Conservation (phyloP, 2,113 vertebrate genomes). For the Dicerorhinus sumatrensis region DNA sequence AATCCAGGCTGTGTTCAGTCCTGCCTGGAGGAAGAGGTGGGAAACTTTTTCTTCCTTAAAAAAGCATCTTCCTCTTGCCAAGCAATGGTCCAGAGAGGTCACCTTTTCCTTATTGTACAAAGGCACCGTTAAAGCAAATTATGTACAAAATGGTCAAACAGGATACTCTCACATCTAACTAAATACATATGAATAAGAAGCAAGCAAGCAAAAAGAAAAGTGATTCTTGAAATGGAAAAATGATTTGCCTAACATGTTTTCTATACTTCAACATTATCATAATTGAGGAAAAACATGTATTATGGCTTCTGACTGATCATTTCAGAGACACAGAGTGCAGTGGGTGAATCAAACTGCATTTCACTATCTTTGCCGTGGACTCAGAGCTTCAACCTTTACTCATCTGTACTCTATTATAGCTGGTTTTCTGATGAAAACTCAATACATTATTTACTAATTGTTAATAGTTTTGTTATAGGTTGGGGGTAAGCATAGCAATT, state of each 20-base stretch:
- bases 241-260: not conserved
- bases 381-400: not conserved
- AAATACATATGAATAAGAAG: not conserved
- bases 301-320: not conserved
- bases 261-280: not conserved
- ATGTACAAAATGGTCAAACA: not conserved
- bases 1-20: not conserved
- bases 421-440: not conserved
- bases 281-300: not conserved
- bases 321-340: not conserved
- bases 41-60: no score
- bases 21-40: not conserved
- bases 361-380: not conserved
- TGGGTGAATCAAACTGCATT: not conserved
- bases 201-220: not conserved
- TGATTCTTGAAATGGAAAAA: not conserved
- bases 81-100: not conserved
- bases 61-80: not conserved
- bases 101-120: constrained; percentile 1
- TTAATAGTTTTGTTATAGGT: not conserved
- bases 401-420: not conserved
- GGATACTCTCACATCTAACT: not conserved
- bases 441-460: not conserved
- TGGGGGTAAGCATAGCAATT: not conserved
- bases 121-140: not conserved